A percentile compares a stretch with the other conserved stretches of the same genome.
phyloP scores from a whole-genome alignment of 1,140 invertebrate species.

The Branchinecta lindahli region DNA sequence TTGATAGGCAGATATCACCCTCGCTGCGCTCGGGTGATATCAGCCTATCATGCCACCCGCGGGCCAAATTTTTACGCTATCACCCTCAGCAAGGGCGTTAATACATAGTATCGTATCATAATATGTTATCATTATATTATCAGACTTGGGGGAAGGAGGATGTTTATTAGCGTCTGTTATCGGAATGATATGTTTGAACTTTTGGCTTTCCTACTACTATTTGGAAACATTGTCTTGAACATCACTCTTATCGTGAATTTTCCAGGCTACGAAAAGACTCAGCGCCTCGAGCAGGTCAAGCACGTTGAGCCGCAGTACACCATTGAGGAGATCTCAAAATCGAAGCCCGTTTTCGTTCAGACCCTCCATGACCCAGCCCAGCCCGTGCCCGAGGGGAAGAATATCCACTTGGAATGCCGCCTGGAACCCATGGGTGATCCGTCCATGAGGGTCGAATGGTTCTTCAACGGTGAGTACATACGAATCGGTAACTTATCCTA shows the following conservation, averaged over 20 bases:
- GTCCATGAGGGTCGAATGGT: conserved; percentile 92
- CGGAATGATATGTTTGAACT: no score
- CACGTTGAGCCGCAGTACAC: conserved; percentile 72
- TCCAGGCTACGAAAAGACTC: conserved; percentile 50
- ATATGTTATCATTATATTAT: no score
- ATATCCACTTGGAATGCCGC: conserved; percentile 74
- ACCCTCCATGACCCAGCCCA: conserved; percentile 56
- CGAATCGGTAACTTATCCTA: conserved; percentile 46
- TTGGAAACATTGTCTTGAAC: no score
- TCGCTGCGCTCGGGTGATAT: no score
- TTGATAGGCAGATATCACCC: no score
- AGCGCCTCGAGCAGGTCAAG: conserved; percentile 64
- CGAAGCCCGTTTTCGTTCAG: conserved; percentile 74
- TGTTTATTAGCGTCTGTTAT: no score
- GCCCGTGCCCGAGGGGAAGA: conserved; percentile 73
- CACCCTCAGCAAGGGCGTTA: no score
- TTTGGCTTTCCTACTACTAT: no score
- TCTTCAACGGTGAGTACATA: conserved; percentile 65
- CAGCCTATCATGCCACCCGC: no score
- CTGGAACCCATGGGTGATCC: conserved; percentile 86
- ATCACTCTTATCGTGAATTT: neutral
- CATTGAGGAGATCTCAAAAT: conserved; percentile 84
- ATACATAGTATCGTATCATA: no score
- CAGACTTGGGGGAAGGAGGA: no score
- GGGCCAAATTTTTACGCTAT: no score